These are phyloP conservation scores for Muntiacus reevesi DNA, from an alignment of 2,113 vertebrate genomes.

Conservation along the genomic window DNA sequence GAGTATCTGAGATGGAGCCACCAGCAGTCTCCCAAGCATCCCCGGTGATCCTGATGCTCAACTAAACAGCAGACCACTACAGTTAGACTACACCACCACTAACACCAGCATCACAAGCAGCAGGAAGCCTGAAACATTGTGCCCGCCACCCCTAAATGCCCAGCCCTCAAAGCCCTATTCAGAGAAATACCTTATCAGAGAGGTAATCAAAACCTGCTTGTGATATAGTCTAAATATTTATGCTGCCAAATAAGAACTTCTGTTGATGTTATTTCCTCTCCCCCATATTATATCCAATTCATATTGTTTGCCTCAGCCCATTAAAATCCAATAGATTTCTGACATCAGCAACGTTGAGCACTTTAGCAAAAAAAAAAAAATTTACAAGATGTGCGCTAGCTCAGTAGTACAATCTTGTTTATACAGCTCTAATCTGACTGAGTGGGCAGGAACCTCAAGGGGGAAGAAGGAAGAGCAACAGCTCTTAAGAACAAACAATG, in stretches of 20 bases:
- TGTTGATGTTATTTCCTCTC: neutral
- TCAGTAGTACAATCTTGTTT: slow-evolving; percentile 38
- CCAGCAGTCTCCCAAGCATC: neutral
- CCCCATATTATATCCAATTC: neutral
- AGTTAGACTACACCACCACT: neutral
- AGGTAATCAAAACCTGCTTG: neutral
- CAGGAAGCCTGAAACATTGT: neutral
- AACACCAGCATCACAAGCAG: neutral
- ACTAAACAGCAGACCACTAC: neutral
- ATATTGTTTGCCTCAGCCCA: neutral
- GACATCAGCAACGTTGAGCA: slow-evolving; percentile 24
- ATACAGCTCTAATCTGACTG: slow-evolving; percentile 52
- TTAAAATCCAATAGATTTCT: slow-evolving; percentile 40
- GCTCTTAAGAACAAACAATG: slow-evolving; percentile 41
- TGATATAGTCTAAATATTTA: neutral
- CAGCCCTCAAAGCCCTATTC: neutral
- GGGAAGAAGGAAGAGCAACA: slow-evolving; percentile 23
- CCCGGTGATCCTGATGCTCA: neutral
- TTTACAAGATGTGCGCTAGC: slow-evolving; percentile 15
- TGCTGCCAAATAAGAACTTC: neutral
- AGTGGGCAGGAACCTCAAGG: slow-evolving; percentile 39
- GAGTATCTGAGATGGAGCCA: neutral
- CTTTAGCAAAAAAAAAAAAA: neutral
- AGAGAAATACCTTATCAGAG: neutral
- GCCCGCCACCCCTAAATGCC: neutral